phyloP scores from a whole-genome alignment of 2,113 vertebrate genomes.

The Pterophyllum scalare region DNA sequence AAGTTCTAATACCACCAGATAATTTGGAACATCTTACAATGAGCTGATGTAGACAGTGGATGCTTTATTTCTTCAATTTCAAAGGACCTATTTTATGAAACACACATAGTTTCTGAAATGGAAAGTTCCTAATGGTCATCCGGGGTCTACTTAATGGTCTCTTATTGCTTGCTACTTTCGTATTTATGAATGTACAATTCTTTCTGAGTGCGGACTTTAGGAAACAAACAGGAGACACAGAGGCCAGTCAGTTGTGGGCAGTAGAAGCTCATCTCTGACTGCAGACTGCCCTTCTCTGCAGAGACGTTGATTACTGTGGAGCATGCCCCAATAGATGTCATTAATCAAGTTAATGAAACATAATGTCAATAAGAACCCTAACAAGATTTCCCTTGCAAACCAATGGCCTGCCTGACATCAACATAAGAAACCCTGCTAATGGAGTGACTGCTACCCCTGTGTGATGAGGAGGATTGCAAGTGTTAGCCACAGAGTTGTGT shows the following conservation, averaged over 20 bases:
- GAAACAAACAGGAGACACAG: constrained; percentile 16
- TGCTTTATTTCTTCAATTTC: constrained; percentile 54
- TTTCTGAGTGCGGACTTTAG: constrained; percentile 6
- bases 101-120: constrained; percentile 16
- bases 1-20: constrained; percentile 5
- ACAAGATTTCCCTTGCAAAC: constrained; percentile 69
- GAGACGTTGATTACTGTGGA: constrained; percentile 74
- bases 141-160: constrained; percentile 19
- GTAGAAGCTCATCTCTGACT: constrained; percentile 42
- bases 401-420: constrained; percentile 66
- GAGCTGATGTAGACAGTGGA: not conserved
- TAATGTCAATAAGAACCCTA: constrained; percentile 75
- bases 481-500: constrained; percentile 48
- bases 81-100: constrained; percentile 15
- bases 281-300: constrained; percentile 55
- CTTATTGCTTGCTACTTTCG: constrained; percentile 2
- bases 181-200: constrained; percentile 28
- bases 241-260: constrained; percentile 18
- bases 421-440: constrained; percentile 71
- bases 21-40: constrained; percentile 14
- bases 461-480: constrained; percentile 65
- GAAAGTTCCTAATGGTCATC: constrained; percentile 45
- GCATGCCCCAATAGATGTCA: constrained; percentile 68
- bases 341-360: constrained; percentile 81
- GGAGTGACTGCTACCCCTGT: constrained; percentile 59